Conservation (phyloP, 2,113 vertebrate species). For the Mola mola region DNA sequence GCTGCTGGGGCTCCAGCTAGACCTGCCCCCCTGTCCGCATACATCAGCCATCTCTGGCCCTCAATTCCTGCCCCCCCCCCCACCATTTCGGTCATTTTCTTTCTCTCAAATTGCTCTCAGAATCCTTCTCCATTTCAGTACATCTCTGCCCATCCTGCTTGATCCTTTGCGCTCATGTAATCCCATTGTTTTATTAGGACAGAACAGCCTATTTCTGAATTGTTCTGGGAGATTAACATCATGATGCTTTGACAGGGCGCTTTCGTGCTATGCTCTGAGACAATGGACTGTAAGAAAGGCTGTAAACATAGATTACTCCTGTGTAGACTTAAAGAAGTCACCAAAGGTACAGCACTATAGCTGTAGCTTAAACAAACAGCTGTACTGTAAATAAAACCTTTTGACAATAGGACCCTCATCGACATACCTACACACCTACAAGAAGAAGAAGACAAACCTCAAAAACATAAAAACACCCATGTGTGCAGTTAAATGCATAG, state of each 20-base stretch:
- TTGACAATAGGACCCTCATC: no score
- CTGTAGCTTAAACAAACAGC: no score
- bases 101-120: no score
- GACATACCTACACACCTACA: no score
- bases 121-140: constrained; percentile 35
- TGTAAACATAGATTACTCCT: background rate
- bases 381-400: no score
- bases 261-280: constrained; percentile 28
- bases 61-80: constrained; percentile 9
- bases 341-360: no score
- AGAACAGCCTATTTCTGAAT: constrained; percentile 57
- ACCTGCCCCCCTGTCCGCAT: constrained; percentile 48
- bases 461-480: no score
- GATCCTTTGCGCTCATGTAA: constrained; percentile 19
- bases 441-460: no score
- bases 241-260: constrained; percentile 21
- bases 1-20: background rate
- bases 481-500: no score
- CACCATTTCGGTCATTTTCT: constrained; percentile 29
- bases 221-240: constrained; percentile 49
- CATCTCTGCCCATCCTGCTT: constrained; percentile 12
- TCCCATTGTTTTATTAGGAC: constrained; percentile 52
- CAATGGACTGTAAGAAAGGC: constrained; percentile 8
- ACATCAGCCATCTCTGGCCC: constrained; percentile 30
- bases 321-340: background rate